Base-by-base conservation (phyloP, 2,888 invertebrate species). In the Teleiodes luculella region DNA sequence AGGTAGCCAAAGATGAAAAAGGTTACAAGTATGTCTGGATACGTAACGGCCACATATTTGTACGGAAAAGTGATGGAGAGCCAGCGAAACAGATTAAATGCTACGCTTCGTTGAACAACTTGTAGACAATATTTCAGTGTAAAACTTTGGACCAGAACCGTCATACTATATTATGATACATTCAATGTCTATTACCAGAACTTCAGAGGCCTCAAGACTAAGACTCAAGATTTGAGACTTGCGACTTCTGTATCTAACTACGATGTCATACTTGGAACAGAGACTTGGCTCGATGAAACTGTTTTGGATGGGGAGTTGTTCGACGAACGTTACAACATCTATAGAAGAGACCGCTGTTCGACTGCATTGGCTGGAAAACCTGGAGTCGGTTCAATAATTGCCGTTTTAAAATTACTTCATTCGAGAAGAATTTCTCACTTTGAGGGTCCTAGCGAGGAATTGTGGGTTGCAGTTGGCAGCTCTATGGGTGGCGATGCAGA, bases 1-100 rank as follows among this genome's bases (percentile, higher is more conserved):
- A 11, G 5, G 57, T 53, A 24, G 62, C 64, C 5, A n/a, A n/a
- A n/a, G 64, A 58, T 52, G 64, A 66, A 28, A n/a, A 61, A 1
- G 48, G 41, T 0, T 67, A 64, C 35, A 64, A 61, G 49, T 66
- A 58, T 43, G 13, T 14, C 7, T 37, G 37, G 24, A 6, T 24
- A 24, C 24, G 24, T 24, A 6, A 24, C 6, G 24, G 24, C 6
- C 24, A 6, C 24, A 24, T 24, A 3, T 24, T 4, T 24, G 24
- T 6, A 6, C 3, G 24, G 6, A 24, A 24, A 6, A 6, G 6
- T 24, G 24, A 4, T 24, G 24, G 3, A 24, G 24, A 4, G 24
- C 24, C 24, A n/a, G n/a, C n/a, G n/a, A 8, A 0, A 18, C 24
- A 24, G 3, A 24, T 24, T 6, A 24, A 24, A 6, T 4, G 6